A percentile compares a stretch with the other conserved stretches of the same genome.
Evolutionary conservation across 2,113 vertebrate genomes (phyloP).

Genomic region (Bubo bubo): DNA sequence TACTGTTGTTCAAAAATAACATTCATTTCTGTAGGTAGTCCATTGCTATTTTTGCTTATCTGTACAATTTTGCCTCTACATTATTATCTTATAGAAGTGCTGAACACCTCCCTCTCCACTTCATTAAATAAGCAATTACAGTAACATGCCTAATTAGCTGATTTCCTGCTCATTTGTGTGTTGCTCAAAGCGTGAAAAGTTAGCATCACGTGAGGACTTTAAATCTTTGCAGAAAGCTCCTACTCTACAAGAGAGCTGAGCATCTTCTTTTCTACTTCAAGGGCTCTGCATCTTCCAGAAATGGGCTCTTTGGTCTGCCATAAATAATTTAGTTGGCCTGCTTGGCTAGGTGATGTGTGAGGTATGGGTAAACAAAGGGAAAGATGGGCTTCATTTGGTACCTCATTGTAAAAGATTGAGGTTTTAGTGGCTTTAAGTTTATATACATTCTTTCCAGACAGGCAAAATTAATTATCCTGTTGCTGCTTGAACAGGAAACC

Average conservation of each 20-base stretch:
- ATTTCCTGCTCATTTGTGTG: conserved; percentile 17
- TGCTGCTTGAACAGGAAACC: neutral
- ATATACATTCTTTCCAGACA: neutral
- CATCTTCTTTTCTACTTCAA: neutral
- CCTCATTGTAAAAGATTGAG: neutral
- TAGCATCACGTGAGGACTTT: neutral
- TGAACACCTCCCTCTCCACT: conserved; percentile 13
- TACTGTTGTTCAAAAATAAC: neutral
- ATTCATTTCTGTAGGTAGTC: neutral
- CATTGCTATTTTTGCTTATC: neutral
- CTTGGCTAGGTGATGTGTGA: neutral
- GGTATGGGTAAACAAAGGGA: neutral
- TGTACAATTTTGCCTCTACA: neutral
- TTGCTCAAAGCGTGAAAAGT: conserved; percentile 29
- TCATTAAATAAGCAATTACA: conserved; percentile 29
- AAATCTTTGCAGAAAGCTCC: neutral
- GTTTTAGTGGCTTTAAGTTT: neutral
- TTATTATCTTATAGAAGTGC: conserved; percentile 13
- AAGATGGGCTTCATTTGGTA: neutral
- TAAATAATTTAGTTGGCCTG: neutral
- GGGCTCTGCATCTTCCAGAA: neutral
- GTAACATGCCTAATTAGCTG: conserved; percentile 41
- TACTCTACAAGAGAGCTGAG: neutral
- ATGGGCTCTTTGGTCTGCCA: neutral
- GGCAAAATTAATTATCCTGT: neutral